These are phyloP conservation scores for Hippolais icterina DNA, from an alignment of 2,113 vertebrate genomes.

Conservation along the genomic window DNA sequence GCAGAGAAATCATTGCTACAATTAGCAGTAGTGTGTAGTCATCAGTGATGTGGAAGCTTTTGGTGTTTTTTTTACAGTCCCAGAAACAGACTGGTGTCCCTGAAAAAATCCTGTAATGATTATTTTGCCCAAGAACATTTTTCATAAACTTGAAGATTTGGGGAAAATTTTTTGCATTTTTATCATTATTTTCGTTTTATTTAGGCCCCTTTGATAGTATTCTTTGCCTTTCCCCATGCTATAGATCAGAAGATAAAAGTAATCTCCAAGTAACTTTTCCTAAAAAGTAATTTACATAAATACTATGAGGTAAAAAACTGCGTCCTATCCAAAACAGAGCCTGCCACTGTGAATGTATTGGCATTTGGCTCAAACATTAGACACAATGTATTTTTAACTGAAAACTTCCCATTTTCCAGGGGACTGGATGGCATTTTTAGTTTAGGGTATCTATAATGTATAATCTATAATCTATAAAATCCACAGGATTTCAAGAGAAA, in stretches of 20 bases:
- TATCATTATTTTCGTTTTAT: neutral
- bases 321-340: neutral
- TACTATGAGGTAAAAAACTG: neutral
- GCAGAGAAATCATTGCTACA: neutral
- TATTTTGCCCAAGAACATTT: neutral
- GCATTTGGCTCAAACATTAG: neutral
- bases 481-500: neutral
- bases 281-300: neutral
- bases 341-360: neutral
- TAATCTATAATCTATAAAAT: neutral
- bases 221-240: neutral
- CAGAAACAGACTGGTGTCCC: neutral
- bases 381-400: neutral
- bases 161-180: neutral
- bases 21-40: neutral
- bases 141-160: neutral
- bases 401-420: neutral
- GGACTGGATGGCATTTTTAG: neutral
- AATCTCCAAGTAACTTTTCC: neutral
- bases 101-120: neutral
- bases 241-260: neutral
- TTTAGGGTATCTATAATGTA: too few species aligned
- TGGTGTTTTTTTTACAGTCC: neutral
- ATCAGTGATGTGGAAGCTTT: neutral
- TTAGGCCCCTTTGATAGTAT: neutral